Base-by-base conservation (phyloP, 2,113 vertebrate species). In the Apeltes quadracus region DNA sequence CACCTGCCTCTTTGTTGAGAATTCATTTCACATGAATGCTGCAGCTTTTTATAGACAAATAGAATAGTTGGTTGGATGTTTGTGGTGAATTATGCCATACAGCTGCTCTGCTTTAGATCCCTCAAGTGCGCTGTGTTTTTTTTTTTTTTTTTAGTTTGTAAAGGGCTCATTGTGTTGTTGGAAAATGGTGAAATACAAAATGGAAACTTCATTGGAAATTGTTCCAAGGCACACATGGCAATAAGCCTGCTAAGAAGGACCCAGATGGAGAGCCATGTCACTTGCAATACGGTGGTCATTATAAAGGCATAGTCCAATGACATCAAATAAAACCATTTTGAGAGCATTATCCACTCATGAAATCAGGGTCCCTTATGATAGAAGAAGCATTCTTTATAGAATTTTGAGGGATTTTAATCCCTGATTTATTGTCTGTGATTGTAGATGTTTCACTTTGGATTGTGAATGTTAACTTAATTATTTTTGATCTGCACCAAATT, bases 1-100 rank as follows among this genome's bases (percentile, higher is more conserved):
- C 84, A 87, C 79, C 88, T 89, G 84, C 64, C 54, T 72, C 77
- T 46, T 67, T 65, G 70, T 79, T 64, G 32, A 44, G 23, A 77
- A 38, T 80, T 9, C 22, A 70, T 77, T 76, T 59, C 39, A 55
- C 68, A 36, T 32, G 61, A 53, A 71, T 81, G 44, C 79, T 75
- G 32, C 27, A 2, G 62, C 58, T 72, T 69, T 23, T 34, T 58
- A 56, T 32, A 56, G 51, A 53, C 22, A 6, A 14, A 23, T 23
- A 1, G 22, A 25, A 13, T 22, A 12, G 12, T 14, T 5, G 22
- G 50, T 18, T 53, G 12, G 48, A 5, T 51, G 7, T 51, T 13
- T 51, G 50, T 25, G 50, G 22, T 53, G 46, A 50, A 22, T 22
- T 22, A 53, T 25, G 22, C 13, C 50, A 25, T 51, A 12, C 50